These are phyloP conservation scores for Premnoplex brunnescens DNA, from an alignment of 2,797 vertebrate genomes.

Conservation along the genomic window DNA sequence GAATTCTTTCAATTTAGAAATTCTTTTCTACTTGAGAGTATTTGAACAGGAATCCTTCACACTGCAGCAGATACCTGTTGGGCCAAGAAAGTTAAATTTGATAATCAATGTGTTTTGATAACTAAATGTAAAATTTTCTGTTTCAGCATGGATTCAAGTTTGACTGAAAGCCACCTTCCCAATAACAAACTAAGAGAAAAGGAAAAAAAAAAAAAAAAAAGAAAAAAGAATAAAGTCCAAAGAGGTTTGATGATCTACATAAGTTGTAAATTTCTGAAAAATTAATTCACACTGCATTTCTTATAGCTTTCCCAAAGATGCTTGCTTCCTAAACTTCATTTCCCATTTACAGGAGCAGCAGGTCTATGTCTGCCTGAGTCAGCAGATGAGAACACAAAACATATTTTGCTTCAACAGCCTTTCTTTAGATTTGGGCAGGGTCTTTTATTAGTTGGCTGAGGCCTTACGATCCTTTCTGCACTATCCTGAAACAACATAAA, in stretches of 20 bases:
- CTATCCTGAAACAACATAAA: not conserved
- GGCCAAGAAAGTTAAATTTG: not conserved
- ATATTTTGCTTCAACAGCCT: not conserved
- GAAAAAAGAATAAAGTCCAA: not conserved
- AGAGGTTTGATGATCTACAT: fast-evolving
- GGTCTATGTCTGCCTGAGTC: not conserved
- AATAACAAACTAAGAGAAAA: not conserved
- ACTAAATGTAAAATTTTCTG: not conserved
- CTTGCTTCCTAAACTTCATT: not conserved
- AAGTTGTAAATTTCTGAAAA: not conserved
- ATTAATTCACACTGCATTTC: not conserved
- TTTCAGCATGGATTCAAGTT: not conserved
- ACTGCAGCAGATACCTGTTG: not conserved
- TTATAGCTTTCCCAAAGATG: not conserved
- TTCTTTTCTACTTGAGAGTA: not conserved
- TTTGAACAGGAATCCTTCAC: not conserved
- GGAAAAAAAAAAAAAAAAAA: not conserved
- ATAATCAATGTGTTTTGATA: not conserved
- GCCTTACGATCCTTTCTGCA: not conserved
- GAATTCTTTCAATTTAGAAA: not conserved
- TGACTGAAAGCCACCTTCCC: not conserved
- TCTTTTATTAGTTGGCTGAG: not conserved
- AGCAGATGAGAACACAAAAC: not conserved
- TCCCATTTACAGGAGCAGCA: not conserved
- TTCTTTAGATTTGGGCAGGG: not conserved